phyloP scores from a whole-genome alignment of 2,888 invertebrate genomes.

The Schizotus pectinicornis region DNA sequence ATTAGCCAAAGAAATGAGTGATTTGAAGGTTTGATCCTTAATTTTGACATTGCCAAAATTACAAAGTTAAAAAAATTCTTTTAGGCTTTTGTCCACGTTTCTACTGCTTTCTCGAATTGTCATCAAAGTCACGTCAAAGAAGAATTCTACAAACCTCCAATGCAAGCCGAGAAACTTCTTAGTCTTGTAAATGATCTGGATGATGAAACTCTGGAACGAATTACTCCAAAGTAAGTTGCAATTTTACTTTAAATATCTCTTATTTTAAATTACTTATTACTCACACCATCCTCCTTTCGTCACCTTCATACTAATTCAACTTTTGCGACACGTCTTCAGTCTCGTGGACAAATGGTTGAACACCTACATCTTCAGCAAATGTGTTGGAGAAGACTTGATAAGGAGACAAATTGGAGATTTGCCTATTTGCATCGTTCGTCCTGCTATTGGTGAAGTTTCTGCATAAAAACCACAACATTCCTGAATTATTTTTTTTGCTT shows the following conservation, averaged over 20 bases:
- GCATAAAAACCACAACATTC: too few relatives aligned
- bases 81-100: conserved; percentile 9
- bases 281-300: too few relatives aligned
- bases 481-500: too few relatives aligned
- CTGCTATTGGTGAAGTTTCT: too few relatives aligned
- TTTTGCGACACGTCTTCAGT: too few relatives aligned
- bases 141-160: conserved; percentile 7
- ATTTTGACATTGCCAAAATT: conserved; percentile 1
- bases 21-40: background rate
- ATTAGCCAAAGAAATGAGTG: background rate
- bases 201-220: background rate
- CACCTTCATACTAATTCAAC: too few relatives aligned
- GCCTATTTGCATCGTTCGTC: too few relatives aligned
- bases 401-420: too few relatives aligned
- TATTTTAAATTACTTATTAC: too few relatives aligned
- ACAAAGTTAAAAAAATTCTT: background rate
- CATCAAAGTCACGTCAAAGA: conserved; percentile 2
- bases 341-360: too few relatives aligned
- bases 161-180: conserved; percentile 1
- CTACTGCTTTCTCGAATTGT: conserved; percentile 11
- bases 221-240: background rate
- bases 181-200: background rate
- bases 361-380: too few relatives aligned
- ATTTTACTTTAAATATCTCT: background rate
- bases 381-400: too few relatives aligned